Base-by-base conservation (phyloP, 2,888 invertebrate genomes). In the Germaria angustata region DNA sequence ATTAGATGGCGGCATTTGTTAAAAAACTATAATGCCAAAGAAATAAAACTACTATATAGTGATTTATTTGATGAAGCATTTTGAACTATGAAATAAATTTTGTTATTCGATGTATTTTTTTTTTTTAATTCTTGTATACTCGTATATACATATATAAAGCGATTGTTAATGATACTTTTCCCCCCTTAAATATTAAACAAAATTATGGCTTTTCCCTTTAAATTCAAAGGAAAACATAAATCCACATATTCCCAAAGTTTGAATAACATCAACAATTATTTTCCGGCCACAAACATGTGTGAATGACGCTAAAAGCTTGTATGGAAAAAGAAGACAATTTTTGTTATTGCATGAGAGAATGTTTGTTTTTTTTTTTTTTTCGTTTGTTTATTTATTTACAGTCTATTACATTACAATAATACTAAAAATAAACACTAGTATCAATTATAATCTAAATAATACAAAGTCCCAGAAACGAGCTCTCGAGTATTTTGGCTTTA, bases 221-320 rank as follows among this genome's bases (percentile, higher is more conserved):
- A 20, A 34, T 75, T 53, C 34, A 24, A 53, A 63, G 17, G 15
- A 39, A 44, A 57, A 76, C 24, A 34, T 46, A 65, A 66, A 63
- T 55, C n/a, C 41, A 39, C 41, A 53, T 51, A 32, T 73, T 13
- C 22, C 20, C 9, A 17, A 28, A 46, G 7, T 17, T 20, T 34
- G 46, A 1, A 34, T 17, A 24, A n/a, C 28, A 71, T 11, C 20
- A 41, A 53, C 24, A 63, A 39, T 65, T 11, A 22, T 65, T 65
- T 78, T 63, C 71, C 63, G 78, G 71, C 55, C 46, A 36, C 63
- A 59, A 71, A 72, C 57, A 59, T 72, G 51, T 77, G 71, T 59
- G 66, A 46, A 66, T 44, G 49, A 79, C 24, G 49, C 20, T 49
- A 49, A 44, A 36, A 15, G 8, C 4, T 28, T 44, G 7, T 11